Evolutionary conservation across 2,888 invertebrate species (phyloP).

Genomic region (Chymomyza caudatula): DNA sequence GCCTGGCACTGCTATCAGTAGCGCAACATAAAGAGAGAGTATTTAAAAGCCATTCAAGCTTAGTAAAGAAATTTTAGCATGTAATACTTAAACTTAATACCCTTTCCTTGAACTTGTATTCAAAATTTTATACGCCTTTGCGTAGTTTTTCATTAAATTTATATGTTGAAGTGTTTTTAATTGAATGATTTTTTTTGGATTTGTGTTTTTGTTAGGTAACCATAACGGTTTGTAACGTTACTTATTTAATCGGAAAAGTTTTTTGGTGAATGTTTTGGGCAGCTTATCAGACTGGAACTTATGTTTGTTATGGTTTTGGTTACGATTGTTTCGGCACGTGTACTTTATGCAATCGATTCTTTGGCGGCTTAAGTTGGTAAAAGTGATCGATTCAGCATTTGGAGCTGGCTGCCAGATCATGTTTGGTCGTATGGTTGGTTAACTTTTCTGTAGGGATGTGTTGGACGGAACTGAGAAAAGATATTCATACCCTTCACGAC

Average conservation of each 20-base stretch:
- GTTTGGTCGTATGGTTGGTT: too few relatives aligned
- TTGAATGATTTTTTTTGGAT: neutral
- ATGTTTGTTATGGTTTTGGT: neutral
- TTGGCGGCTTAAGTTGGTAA: neutral
- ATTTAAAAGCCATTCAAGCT: neutral
- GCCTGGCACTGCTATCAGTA: slow-evolving; percentile 77
- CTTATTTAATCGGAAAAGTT: neutral
- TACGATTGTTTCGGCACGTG: neutral
- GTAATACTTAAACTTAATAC: neutral
- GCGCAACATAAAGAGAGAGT: neutral
- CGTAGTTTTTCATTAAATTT: slow-evolving; percentile 1
- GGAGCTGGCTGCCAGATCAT: too few relatives aligned
- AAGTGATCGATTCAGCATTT: neutral
- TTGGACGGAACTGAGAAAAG: too few relatives aligned
- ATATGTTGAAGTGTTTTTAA: neutral
- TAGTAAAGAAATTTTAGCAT: neutral
- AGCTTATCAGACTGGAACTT: neutral
- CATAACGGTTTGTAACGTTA: neutral
- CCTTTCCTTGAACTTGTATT: neutral
- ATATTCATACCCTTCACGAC: too few relatives aligned
- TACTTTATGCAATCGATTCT: too few relatives aligned
- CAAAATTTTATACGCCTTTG: neutral
- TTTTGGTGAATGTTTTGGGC: neutral
- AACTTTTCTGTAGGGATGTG: too few relatives aligned
- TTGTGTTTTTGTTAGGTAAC: neutral